Conservation (phyloP, 2,888 invertebrate genomes). For the Dynastes grantii region DNA sequence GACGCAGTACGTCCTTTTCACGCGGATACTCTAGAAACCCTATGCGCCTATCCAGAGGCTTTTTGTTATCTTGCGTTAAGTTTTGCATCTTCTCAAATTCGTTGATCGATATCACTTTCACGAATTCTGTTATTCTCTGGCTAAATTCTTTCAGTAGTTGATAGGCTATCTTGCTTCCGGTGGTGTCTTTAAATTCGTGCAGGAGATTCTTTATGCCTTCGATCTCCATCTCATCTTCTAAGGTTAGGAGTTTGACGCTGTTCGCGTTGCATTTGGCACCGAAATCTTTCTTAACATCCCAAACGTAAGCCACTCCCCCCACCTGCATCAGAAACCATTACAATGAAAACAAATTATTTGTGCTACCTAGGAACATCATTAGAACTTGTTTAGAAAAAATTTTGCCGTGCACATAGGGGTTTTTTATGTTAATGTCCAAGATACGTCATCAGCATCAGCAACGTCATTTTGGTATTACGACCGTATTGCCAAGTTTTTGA, state of each 20-base stretch:
- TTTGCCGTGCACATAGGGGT: too few species aligned
- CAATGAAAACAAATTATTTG: too few species aligned
- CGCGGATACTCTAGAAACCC: slow-evolving; percentile 89
- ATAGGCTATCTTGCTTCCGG: slow-evolving; percentile 85
- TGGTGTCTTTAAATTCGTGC: slow-evolving; percentile 89
- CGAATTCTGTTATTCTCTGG: slow-evolving; percentile 83
- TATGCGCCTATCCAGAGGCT: slow-evolving; percentile 63
- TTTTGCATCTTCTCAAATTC: slow-evolving; percentile 82
- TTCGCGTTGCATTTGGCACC: slow-evolving; percentile 93
- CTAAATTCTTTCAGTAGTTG: slow-evolving; percentile 85
- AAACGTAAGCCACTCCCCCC: slow-evolving; percentile 94
- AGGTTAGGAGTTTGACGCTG: slow-evolving; percentile 91
- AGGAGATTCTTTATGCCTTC: slow-evolving; percentile 83
- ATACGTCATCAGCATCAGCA: too few species aligned
- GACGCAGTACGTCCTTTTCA: slow-evolving; percentile 89
- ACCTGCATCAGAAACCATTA: slow-evolving; percentile 70
- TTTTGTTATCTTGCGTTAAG: slow-evolving; percentile 82
- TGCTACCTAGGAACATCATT: too few species aligned
- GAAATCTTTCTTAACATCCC: slow-evolving; percentile 90
- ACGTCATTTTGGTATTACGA: too few species aligned
- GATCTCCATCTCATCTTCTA: slow-evolving; percentile 86
- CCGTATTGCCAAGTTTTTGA: too few species aligned
- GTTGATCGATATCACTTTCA: slow-evolving; percentile 93
- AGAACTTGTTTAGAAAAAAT: too few species aligned
- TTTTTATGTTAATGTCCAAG: too few species aligned